Percentiles rank a stretch among this genome's conserved stretches.
phyloP scores from a whole-genome alignment of 1,140 invertebrate species.

The Lithobius niger region DNA sequence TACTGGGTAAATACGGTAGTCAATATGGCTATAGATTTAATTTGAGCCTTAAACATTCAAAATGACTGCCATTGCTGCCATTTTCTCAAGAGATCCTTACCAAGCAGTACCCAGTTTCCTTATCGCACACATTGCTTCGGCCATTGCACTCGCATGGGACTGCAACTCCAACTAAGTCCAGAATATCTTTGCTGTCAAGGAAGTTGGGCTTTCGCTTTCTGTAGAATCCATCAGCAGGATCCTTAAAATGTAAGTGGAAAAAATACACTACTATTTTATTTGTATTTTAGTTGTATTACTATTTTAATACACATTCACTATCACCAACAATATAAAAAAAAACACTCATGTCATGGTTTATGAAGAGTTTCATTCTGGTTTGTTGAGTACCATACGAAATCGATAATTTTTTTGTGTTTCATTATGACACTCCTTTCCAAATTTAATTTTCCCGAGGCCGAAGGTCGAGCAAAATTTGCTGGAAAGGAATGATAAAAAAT shows the following conservation, averaged over 20 bases:
- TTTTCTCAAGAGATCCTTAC: constrained; percentile 35
- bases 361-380: too few species aligned
- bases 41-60: constrained; percentile 3
- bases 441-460: too few species aligned
- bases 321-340: too few species aligned
- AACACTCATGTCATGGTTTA: too few species aligned
- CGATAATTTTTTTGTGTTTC: too few species aligned
- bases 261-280: constrained; percentile 1
- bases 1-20: neutral
- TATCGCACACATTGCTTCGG: constrained; percentile 61
- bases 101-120: constrained; percentile 69
- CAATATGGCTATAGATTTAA: neutral
- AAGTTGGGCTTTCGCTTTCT: constrained; percentile 45
- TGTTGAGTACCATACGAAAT: too few species aligned
- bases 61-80: neutral
- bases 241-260: constrained; percentile 20
- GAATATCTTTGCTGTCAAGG: constrained; percentile 43
- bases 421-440: too few species aligned
- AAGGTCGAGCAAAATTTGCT: too few species aligned
- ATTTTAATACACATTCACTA: too few species aligned
- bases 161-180: constrained; percentile 62
- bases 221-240: constrained; percentile 74
- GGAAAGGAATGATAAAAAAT: too few species aligned
- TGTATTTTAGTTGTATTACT: too few species aligned
- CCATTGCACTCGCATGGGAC: constrained; percentile 68